A percentile compares a stretch with the other conserved stretches of the same genome.
These are phyloP conservation scores for Porites cylindrica DNA, from an alignment of 92 coral and sea anemone genomes.

Conservation along the genomic window DNA sequence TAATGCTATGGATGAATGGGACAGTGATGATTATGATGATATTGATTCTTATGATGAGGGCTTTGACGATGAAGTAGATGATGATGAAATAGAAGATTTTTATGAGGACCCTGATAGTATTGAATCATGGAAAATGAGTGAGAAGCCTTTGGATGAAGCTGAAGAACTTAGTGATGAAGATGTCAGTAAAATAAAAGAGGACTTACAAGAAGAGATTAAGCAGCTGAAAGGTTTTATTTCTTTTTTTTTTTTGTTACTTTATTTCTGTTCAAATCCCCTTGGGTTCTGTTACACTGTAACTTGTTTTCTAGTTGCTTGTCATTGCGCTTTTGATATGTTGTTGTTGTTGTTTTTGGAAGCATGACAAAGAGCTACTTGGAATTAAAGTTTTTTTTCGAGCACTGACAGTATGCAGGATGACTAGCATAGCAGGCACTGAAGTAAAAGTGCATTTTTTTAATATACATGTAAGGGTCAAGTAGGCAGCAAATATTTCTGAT, in stretches of 20 bases:
- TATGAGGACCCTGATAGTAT: conserved; percentile 41
- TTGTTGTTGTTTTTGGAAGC: too few species aligned
- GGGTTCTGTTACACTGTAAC: too few species aligned
- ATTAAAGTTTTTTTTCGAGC: too few species aligned
- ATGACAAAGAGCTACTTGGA: too few species aligned
- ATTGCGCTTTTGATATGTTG: too few species aligned
- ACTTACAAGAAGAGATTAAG: conserved; percentile 81
- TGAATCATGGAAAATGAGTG: conserved; percentile 51
- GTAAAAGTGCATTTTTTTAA: too few species aligned
- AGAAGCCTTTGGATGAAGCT: conserved; percentile 50
- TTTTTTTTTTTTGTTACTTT: background rate
- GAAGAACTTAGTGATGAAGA: conserved; percentile 57
- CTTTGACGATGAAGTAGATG: conserved; percentile 46
- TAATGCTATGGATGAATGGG: conserved; percentile 39
- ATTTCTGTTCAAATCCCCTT: background rate
- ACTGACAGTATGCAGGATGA: too few species aligned
- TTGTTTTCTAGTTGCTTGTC: too few species aligned
- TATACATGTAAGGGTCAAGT: too few species aligned
- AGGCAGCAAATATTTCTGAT: too few species aligned
- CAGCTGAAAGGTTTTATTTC: conserved; percentile 73
- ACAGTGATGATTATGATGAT: conserved; percentile 48
- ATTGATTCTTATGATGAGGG: conserved; percentile 53
- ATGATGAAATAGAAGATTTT: conserved; percentile 46
- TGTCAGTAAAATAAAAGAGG: conserved; percentile 43
- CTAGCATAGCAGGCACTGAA: too few species aligned